Base-by-base conservation (phyloP, 1,140 invertebrate species). In the Lamellibrachia luymesi region DNA sequence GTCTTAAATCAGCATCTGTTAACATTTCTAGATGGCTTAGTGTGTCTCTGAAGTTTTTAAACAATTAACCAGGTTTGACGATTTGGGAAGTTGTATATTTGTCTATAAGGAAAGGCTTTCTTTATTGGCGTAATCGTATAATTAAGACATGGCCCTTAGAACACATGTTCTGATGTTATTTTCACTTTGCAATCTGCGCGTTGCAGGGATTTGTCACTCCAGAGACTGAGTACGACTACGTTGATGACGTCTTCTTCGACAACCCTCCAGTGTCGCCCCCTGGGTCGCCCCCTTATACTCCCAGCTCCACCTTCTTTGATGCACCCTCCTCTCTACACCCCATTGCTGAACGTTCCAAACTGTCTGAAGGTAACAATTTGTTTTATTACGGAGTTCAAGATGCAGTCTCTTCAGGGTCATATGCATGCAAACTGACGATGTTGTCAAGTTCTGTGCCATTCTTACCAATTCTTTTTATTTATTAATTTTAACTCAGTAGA, bases 231-330 rank as follows among this genome's bases (percentile, higher is more conserved):
- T 50, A 92, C 25, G 50, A 50, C 50, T 51, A 92, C n/a, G 8
- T 92, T 8, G 92, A 92, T 92, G 92, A 92, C n/a, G 92, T 92
- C 92, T 92, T 92, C 50, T 92, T 92, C 52, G 92, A 92, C 92
- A 92, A 13, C 4, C 92, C 92, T 91, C 91, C 91, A 91, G 8
- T 50, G 91, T 91, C 91, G 91, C 91, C 91, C 49, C 4, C 17
- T 13, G 38, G 38, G 38, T 10, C 91, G 17, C 51, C 22, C 4
- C 25, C 27, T 4, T 50, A 51, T 25, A 91, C 91, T 22, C 91
- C 91, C 91, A 91, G 64, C 64, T 17, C 64, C 64, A 80, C 64
- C 64, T 80, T 80, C 64, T 80, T 80, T 22, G 64, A 80, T 22
- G 51, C 91, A 4, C 91, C 91, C 91, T 50, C 38, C 25, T 22